Evolutionary conservation across 2,797 vertebrate species (phyloP).

Genomic region (Microctenopoma stevenorrisi): DNA sequence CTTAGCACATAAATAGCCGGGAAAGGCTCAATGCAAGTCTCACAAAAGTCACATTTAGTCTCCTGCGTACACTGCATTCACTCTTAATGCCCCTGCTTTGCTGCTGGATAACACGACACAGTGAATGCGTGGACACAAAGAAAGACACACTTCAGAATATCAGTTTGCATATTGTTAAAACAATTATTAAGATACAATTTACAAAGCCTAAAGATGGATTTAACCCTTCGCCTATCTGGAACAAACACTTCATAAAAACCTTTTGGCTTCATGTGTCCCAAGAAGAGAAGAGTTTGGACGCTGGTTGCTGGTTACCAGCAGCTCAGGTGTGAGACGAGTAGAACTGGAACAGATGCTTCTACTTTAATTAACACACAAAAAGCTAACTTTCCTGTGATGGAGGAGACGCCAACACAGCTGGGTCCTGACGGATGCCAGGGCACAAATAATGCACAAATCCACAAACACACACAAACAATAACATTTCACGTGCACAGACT

Average conservation of each 20-base stretch:
- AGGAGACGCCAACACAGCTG: conserved; percentile 74
- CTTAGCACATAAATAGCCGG: too few relatives aligned
- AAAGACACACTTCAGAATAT: too few relatives aligned
- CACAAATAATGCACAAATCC: conserved; percentile 24
- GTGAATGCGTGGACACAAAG: too few relatives aligned
- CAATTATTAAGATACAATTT: too few relatives aligned
- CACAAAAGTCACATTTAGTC: too few relatives aligned
- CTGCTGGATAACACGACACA: too few relatives aligned
- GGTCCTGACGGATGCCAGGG: conserved; percentile 64
- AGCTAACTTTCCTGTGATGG: conserved; percentile 72
- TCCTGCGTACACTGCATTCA: too few relatives aligned
- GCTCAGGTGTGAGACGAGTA: conserved; percentile 68
- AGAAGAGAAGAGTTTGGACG: conserved; percentile 13
- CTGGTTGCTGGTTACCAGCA: conserved; percentile 37
- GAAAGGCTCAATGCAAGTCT: too few relatives aligned
- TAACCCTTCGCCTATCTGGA: conserved; percentile 2
- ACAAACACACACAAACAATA: conserved; percentile 34
- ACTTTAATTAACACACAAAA: conserved; percentile 77
- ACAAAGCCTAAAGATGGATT: too few relatives aligned
- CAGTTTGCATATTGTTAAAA: too few relatives aligned
- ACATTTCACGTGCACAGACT: conserved; percentile 12
- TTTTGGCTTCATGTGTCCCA: background rate
- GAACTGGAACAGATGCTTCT: conserved; percentile 70
- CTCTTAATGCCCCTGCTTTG: too few relatives aligned
- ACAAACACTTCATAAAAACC: conserved; percentile 1